A percentile compares a stretch with the other conserved stretches of the same genome.
Evolutionary conservation across 1,140 invertebrate genomes (phyloP).

Genomic region (Drosophila sp.): DNA sequence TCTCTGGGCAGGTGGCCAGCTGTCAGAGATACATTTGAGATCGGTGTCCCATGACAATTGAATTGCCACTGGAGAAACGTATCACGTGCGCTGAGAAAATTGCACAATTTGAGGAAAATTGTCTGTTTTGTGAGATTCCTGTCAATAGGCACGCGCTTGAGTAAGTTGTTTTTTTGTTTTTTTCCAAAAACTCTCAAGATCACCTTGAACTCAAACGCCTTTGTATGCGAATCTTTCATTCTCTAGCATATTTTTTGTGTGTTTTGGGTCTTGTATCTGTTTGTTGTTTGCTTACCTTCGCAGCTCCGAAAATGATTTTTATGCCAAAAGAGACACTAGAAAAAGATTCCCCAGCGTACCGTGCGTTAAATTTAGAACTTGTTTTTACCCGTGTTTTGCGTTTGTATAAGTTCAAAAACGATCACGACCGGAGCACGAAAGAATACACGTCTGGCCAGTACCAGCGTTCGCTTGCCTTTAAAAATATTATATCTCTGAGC

Average conservation of each 20-base stretch:
- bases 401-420: slow-evolving; percentile 51
- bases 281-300: slow-evolving; percentile 66
- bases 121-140: neutral
- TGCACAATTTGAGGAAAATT: slow-evolving; percentile 28
- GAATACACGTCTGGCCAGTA: slow-evolving; percentile 69
- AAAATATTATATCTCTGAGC: slow-evolving; percentile 31
- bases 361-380: slow-evolving; percentile 78
- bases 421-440: slow-evolving; percentile 56
- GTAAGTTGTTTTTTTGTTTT: slow-evolving; percentile 17
- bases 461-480: slow-evolving; percentile 73
- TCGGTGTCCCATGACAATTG: slow-evolving; percentile 61
- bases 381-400: slow-evolving; percentile 58
- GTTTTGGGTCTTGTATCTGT: slow-evolving; percentile 16
- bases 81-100: slow-evolving; percentile 46
- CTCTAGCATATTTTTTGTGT: slow-evolving; percentile 26
- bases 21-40: slow-evolving; percentile 39
- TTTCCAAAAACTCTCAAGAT: slow-evolving; percentile 33
- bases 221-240: slow-evolving; percentile 21
- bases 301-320: slow-evolving; percentile 62
- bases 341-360: slow-evolving; percentile 61
- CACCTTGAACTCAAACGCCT: slow-evolving; percentile 59
- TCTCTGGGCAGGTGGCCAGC: slow-evolving; percentile 53
- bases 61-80: slow-evolving; percentile 7
- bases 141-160: slow-evolving; percentile 5
- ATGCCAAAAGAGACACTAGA: slow-evolving; percentile 57